Evolutionary conservation across 2,888 invertebrate species (phyloP).

Genomic region (Diloba caeruleocephala): DNA sequence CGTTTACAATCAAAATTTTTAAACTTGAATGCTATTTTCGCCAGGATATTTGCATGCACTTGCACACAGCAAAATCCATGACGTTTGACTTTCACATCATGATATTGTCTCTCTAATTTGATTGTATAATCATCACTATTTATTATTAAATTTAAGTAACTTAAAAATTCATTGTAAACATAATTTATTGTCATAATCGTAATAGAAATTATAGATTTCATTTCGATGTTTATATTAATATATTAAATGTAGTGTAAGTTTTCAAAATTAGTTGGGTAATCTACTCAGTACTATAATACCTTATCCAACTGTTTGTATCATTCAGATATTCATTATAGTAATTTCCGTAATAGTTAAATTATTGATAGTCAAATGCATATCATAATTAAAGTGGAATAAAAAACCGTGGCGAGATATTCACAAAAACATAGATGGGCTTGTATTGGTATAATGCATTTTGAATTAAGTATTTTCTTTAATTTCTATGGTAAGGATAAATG

Average conservation of each 20-base stretch:
- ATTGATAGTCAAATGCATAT: slow-evolving; percentile 87
- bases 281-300: slow-evolving; percentile 73
- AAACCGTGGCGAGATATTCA: slow-evolving; percentile 68
- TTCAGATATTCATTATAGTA: slow-evolving; percentile 78
- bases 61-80: slow-evolving; percentile 61
- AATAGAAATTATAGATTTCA: slow-evolving; percentile 86
- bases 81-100: slow-evolving; percentile 77
- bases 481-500: slow-evolving; percentile 84
- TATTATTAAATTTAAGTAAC: slow-evolving; percentile 88
- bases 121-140: slow-evolving; percentile 86
- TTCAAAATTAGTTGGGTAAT: slow-evolving; percentile 81
- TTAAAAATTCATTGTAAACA: slow-evolving; percentile 83
- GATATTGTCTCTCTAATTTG: slow-evolving; percentile 87
- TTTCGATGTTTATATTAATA: slow-evolving; percentile 85
- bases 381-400: slow-evolving; percentile 74
- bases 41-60: slow-evolving; percentile 42
- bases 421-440: slow-evolving; percentile 73
- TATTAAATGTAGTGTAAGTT: slow-evolving; percentile 86
- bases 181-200: slow-evolving; percentile 87
- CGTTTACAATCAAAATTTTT: slow-evolving; percentile 38
- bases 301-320: slow-evolving; percentile 79
- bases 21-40: slow-evolving; percentile 36
- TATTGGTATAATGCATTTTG: slow-evolving; percentile 84
- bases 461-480: slow-evolving; percentile 77
- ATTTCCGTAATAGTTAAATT: slow-evolving; percentile 83